Evolutionary conservation across 2,797 vertebrate genomes (phyloP).

Genomic region (Artibeus lituratus): DNA sequence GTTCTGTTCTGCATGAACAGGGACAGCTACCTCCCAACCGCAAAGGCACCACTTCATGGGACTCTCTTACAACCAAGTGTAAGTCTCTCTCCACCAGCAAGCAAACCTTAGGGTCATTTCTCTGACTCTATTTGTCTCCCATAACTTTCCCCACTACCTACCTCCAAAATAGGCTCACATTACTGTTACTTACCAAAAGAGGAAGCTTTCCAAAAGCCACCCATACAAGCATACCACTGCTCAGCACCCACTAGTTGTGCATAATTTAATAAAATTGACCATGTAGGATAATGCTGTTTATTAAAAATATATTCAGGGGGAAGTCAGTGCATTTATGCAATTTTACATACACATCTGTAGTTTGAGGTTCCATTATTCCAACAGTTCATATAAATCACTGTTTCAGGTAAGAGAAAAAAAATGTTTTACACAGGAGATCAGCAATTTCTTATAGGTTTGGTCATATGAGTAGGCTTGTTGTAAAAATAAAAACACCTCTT

Average conservation of each 20-base stretch:
- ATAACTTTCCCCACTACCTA: not conserved
- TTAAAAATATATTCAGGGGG: conserved; percentile 78
- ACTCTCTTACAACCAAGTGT: not conserved
- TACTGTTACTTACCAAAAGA: not conserved
- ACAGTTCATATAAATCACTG: conserved; percentile 77
- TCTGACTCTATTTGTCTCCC: not conserved
- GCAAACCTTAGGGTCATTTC: not conserved
- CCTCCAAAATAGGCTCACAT: not conserved
- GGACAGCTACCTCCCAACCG: not conserved
- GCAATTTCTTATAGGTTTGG: conserved; percentile 67
- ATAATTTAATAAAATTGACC: conserved; percentile 71
- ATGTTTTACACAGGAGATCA: conserved; percentile 71
- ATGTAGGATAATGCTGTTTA: conserved; percentile 74
- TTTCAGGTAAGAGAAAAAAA: conserved; percentile 66
- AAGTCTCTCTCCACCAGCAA: not conserved
- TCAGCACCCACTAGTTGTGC: conserved; percentile 21
- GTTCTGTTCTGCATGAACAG: too few relatives aligned
- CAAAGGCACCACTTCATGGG: not conserved
- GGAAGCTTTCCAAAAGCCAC: conserved; percentile 6
- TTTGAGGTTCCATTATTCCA: conserved; percentile 76
- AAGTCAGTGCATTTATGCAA: conserved; percentile 74
- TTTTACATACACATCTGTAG: conserved; percentile 76
- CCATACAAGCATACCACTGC: not conserved
- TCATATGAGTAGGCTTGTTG: conserved; percentile 61
- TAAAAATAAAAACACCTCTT: conserved; percentile 71